Evolutionary conservation across 2,888 invertebrate genomes (phyloP).

Genomic region (Epirrhoe alternata): DNA sequence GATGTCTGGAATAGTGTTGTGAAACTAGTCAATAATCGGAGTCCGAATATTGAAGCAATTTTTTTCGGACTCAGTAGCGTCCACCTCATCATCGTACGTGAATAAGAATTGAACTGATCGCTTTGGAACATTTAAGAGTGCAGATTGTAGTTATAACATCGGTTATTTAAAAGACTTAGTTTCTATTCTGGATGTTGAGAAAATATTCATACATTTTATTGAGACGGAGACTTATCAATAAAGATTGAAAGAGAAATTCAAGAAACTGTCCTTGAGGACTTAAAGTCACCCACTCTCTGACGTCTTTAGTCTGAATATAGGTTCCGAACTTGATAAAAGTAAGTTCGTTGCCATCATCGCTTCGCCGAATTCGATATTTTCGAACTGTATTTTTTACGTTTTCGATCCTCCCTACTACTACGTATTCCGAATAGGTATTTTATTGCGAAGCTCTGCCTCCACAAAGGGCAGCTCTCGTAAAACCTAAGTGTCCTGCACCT

Average conservation of each 20-base stretch:
- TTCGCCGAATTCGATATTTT: neutral
- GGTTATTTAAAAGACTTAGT: too few species aligned
- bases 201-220: too few species aligned
- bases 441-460: constrained; percentile 54
- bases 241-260: too few species aligned
- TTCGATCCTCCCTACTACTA: constrained; percentile 37
- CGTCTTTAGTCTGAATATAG: neutral
- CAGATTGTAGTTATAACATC: too few species aligned
- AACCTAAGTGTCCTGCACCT: constrained; percentile 58
- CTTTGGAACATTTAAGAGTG: too few species aligned
- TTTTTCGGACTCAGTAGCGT: too few species aligned
- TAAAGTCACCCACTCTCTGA: too few species aligned
- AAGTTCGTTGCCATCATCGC: neutral
- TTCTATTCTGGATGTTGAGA: too few species aligned
- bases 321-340: neutral
- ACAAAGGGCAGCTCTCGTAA: constrained; percentile 72
- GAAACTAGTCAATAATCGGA: neutral
- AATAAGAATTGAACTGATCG: too few species aligned
- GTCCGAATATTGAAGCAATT: neutral
- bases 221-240: too few species aligned
- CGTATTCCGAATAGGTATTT: constrained; percentile 66
- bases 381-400: constrained; percentile 39
- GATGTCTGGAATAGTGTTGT: constrained; percentile 14
- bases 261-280: too few species aligned
- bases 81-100: too few species aligned